Conservation (phyloP, 2,888 invertebrate species). For the Heliconius charithonia region DNA sequence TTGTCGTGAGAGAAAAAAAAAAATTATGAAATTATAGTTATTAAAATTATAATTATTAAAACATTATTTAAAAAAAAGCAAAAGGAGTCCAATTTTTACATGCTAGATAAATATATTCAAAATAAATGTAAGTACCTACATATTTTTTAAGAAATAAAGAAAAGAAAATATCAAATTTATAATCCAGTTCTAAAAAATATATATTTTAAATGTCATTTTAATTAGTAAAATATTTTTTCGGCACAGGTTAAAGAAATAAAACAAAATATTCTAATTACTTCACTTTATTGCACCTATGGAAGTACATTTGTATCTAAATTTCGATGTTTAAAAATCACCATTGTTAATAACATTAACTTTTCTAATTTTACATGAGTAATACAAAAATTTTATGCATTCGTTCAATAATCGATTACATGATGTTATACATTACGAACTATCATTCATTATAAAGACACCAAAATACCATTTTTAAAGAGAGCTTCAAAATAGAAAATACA, state of each 20-base stretch:
- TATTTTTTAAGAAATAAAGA: too few relatives aligned
- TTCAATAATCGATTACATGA: conserved; percentile 34
- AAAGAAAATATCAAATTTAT: too few relatives aligned
- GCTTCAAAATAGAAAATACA: conserved; percentile 30
- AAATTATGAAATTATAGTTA: too few relatives aligned
- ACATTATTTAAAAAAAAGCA: too few relatives aligned
- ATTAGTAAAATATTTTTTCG: too few relatives aligned
- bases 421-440: conserved; percentile 33
- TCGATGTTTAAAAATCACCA: conserved; percentile 65
- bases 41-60: too few relatives aligned
- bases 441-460: conserved; percentile 36
- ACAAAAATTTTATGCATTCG: conserved; percentile 38
- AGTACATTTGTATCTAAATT: conserved; percentile 79
- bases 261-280: conserved; percentile 50
- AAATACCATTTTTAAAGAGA: conserved; percentile 36
- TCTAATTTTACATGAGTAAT: conserved; percentile 42
- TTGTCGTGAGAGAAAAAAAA: too few relatives aligned
- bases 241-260: conserved; percentile 17
- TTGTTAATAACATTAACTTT: conserved; percentile 47
- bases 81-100: too few relatives aligned
- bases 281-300: conserved; percentile 82
- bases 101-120: too few relatives aligned
- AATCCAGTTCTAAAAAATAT: too few relatives aligned
- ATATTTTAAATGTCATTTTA: too few relatives aligned
- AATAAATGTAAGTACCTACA: too few relatives aligned